Conservation (phyloP, 2,888 invertebrate species). For the Callyntrura guangdongensis region DNA sequence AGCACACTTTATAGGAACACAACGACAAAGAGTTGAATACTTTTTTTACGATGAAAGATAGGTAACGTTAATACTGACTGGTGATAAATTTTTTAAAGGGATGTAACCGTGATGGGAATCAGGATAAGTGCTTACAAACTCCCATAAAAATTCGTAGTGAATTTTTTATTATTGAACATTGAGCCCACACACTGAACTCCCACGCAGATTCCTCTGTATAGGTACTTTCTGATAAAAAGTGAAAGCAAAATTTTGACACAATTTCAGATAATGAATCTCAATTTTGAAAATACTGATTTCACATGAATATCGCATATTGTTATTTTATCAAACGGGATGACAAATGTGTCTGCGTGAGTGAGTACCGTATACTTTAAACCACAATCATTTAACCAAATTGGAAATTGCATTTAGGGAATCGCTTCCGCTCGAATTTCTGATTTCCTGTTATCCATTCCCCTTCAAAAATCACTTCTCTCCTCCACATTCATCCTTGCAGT, state of each 20-base stretch:
- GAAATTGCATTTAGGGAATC: neutral
- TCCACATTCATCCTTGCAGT: neutral
- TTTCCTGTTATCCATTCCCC: neutral
- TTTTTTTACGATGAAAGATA: conserved; percentile 14
- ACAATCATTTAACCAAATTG: neutral
- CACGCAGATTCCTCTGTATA: neutral
- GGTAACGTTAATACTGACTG: conserved; percentile 13
- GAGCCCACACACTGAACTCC: neutral
- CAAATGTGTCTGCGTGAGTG: neutral
- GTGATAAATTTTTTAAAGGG: neutral
- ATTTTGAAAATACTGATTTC: conserved; percentile 34
- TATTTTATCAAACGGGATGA: neutral
- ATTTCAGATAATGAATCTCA: conserved; percentile 32
- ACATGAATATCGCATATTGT: neutral
- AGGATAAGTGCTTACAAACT: neutral
- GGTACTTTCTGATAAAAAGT: neutral
- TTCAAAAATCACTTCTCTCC: neutral
- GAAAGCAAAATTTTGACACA: conserved; percentile 47
- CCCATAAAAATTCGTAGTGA: neutral
- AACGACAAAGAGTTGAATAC: neutral
- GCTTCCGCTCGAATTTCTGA: neutral
- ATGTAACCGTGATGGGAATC: neutral
- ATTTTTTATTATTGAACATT: conserved; percentile 2
- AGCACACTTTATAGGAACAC: neutral
- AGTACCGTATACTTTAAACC: neutral